Evolutionary conservation across 2,797 vertebrate species (phyloP), one percentile per base, ranked within the genome.

Genomic region (Coluber constrictor): DNA sequence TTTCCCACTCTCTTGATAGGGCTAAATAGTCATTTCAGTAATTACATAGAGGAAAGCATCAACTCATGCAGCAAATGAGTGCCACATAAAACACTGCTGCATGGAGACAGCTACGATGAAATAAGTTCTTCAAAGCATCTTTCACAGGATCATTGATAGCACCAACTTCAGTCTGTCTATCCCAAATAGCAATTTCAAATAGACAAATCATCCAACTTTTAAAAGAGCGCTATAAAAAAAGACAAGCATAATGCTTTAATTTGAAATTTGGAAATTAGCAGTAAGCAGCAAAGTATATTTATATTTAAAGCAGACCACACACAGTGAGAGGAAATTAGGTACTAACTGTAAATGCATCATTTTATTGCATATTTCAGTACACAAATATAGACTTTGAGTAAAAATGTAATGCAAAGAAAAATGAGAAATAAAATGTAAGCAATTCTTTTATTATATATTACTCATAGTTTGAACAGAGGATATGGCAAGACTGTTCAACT

Each of bases 341-440:
- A 51, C 25, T 95, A 97, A 94, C 96, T 98, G 98, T 90, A 97
- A 54, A 97, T 97, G 97, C 98, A 98, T 97, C 97, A 98, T 98
- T 99, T 99, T 99, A 99, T 99, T 99, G 98, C 98, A 98, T 98
- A 98, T 99, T 97, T 98, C 98, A 98, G 98, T 98, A 99, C 98
- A 98, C 97, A 98, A 98, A 97, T 98, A 98, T 98, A 98, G 97
- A 98, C 98, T 87, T 93, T 95, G 93, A 97, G 97, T 95, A 95
- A 95, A 95, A 97, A 97, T 97, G 96, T 96, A 96, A 29, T 87
- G 43, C 25, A 55, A 87, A 87, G 43, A 25, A 51, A 51, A 87
- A 87, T 27, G 20, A 29, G 47, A 92, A 74, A 32, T 7, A 70
- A 70, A 70, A 70, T 32, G n/a, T 70, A 70, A 70, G 29, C 29